Base-by-base conservation (phyloP, 1,140 invertebrate species). In the Drosophila ercepeae region DNA sequence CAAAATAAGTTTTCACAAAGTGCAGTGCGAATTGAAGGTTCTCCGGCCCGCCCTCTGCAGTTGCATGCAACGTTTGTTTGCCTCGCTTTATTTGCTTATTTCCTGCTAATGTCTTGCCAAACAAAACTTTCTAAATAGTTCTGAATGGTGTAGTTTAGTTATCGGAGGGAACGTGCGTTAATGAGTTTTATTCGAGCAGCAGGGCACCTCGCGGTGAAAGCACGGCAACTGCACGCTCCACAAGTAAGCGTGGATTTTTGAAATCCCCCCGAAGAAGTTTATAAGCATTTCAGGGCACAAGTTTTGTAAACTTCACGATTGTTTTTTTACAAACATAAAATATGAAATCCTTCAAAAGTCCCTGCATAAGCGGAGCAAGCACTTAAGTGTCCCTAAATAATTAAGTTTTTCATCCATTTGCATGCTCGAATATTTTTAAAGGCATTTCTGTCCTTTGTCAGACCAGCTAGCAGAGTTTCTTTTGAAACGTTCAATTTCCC, bases 71-170 rank as follows among this genome's bases (percentile, higher is more conserved):
- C 60, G 42, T 75, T 78, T 78, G 41, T 63, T 67, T 68, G 25
- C 71, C 65, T 63, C 41, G 23, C 65, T 65, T 57, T 78, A 59
- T 75, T 84, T 75, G 67, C 61, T 76, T 72, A 81, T 79, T 79
- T 81, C 46, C 76, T 76, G 72, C 59, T 84, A 88, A 88, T 84
- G 77, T 81, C 67, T 88, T 81, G 61, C 52, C 36, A 65, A 76
- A 54, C 60, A 83, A 79, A 86, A 84, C 67, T 60, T 82, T 72
- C 49, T 59, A 44, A 64, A 63, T 55, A 75, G 59, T 74, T 61
- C 59, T 75, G 44, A 39, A 39, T 39, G 14, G 64, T 69, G 44
- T 25, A 67, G 54, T 49, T 67, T 59, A 50, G 34, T 49, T 50
- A 53, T 55, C 34, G 21, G 42, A 46, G 49, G 45, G 69, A 77